Conservation (phyloP, 2,113 vertebrate species). For the Grallaria varia region DNA sequence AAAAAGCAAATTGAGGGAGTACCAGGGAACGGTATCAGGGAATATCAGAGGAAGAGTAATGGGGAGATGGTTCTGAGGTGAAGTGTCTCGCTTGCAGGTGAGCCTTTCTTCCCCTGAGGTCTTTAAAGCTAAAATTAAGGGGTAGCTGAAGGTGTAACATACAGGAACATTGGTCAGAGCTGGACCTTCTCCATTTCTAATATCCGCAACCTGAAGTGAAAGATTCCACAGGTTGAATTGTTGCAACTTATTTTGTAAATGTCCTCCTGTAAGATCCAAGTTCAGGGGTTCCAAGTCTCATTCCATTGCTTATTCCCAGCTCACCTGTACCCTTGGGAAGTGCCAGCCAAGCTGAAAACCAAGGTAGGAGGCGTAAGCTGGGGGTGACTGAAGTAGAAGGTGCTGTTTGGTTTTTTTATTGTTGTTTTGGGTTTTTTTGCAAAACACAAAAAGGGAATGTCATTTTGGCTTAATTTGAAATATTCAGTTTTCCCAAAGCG, state of each 20-base stretch:
- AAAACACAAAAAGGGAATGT: not conserved
- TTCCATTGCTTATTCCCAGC: not conserved
- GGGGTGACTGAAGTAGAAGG: not conserved
- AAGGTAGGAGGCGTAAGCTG: too few relatives aligned
- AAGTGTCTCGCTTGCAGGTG: not conserved
- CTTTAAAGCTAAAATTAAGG: not conserved
- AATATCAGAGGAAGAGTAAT: not conserved
- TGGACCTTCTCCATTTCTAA: not conserved
- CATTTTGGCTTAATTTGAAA: not conserved
- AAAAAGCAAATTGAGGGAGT: not conserved
- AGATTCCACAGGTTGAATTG: not conserved
- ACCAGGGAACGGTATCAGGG: not conserved
- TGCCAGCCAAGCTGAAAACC: not conserved
- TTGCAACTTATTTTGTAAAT: accelerated
- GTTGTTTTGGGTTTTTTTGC: not conserved
- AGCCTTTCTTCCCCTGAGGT: not conserved
- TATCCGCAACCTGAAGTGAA: not conserved
- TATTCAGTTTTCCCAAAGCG: not conserved
- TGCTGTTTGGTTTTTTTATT: not conserved
- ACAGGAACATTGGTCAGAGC: not conserved
- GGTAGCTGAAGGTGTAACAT: not conserved
- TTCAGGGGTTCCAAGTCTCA: not conserved
- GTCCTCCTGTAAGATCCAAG: not conserved
- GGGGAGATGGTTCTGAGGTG: not conserved
- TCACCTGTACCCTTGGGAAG: not conserved